Evolutionary conservation across 2,797 vertebrate species (phyloP).

Genomic region (Tragelaphus eurycerus): DNA sequence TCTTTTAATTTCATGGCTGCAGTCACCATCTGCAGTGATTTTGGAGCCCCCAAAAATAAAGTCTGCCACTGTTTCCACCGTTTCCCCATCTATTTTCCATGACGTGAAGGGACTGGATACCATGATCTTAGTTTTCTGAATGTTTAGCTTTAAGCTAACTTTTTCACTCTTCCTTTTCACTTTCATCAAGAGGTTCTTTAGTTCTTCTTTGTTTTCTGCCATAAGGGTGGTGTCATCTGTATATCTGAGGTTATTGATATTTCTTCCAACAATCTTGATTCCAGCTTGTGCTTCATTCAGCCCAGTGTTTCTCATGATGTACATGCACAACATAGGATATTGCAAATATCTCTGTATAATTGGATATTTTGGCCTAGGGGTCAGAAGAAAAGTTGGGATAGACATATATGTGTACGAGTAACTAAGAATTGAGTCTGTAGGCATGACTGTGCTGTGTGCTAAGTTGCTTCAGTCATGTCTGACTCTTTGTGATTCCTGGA

Average conservation of each 20-base stretch:
- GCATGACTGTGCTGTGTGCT: not conserved
- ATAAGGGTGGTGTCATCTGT: not conserved
- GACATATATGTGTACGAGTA: not conserved
- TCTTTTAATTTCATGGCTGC: not conserved
- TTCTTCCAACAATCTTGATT: not conserved
- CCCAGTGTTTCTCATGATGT: not conserved
- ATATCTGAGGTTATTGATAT: not conserved
- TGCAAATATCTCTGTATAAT: not conserved
- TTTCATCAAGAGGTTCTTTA: not conserved
- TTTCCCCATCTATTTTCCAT: not conserved
- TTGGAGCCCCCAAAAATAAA: fast-evolving
- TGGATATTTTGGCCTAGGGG: not conserved
- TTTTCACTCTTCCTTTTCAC: not conserved
- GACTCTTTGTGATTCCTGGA: not conserved
- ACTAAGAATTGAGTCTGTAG: not conserved
- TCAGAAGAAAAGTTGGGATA: not conserved
- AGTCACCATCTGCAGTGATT: not conserved
- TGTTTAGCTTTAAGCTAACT: not conserved
- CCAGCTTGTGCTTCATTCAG: not conserved
- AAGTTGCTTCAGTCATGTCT: not conserved
- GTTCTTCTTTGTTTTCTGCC: not conserved
- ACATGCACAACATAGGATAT: not conserved
- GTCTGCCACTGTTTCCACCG: not conserved
- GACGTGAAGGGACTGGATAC: not conserved
- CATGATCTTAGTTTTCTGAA: not conserved